These are phyloP conservation scores for Dinothrombium tinctorium DNA, from an alignment of 1,140 invertebrate species.

Conservation along the genomic window DNA sequence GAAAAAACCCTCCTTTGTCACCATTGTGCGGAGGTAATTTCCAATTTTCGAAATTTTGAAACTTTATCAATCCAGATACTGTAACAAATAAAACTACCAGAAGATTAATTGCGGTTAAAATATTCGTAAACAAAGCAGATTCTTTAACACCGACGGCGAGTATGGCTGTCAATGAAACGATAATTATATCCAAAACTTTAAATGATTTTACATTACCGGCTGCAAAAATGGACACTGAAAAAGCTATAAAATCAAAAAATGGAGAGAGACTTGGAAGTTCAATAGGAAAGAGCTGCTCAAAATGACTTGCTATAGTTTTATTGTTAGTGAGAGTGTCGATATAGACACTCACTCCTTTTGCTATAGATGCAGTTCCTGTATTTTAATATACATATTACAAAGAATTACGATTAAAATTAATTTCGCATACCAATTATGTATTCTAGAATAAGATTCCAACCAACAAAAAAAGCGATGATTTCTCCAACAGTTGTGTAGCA, in stretches of 20 bases:
- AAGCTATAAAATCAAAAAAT: constrained; percentile 58
- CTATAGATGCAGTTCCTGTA: constrained; percentile 58
- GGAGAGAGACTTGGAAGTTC: constrained; percentile 40
- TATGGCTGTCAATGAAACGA: constrained; percentile 28
- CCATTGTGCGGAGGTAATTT: constrained; percentile 26
- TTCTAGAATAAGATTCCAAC: constrained; percentile 74
- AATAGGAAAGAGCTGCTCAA: constrained; percentile 41
- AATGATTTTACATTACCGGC: too few species aligned
- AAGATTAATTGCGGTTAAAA: constrained; percentile 67
- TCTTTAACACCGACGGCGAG: constrained; percentile 62
- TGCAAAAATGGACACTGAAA: constrained; percentile 31
- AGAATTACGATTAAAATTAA: neutral
- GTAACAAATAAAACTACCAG: constrained; percentile 57
- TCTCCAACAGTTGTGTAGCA: constrained; percentile 69
- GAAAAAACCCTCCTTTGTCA: constrained; percentile 48
- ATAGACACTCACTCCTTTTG: constrained; percentile 64
- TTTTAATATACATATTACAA: too few species aligned
- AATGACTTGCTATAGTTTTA: constrained; percentile 38
- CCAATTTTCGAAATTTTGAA: constrained; percentile 40
- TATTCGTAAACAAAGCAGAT: constrained; percentile 64
- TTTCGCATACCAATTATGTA: constrained; percentile 42
- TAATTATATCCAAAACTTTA: too few species aligned
- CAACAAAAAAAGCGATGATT: constrained; percentile 33
- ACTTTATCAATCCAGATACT: constrained; percentile 52
- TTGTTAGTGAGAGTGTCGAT: constrained; percentile 53